phyloP scores from a whole-genome alignment of 2,888 invertebrate species.

The Trisateles emortualis region DNA sequence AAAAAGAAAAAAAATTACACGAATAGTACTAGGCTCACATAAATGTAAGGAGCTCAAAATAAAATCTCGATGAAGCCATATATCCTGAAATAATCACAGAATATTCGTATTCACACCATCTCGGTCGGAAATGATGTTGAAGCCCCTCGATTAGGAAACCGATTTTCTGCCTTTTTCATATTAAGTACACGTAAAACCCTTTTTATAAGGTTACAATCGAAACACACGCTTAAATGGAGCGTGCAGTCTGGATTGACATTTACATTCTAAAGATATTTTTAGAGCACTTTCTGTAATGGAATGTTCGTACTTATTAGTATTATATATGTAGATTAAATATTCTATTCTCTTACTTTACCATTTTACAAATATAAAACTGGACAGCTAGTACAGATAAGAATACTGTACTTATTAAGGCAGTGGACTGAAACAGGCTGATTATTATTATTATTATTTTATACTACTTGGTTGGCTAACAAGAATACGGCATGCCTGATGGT shows the following conservation, averaged over 20 bases:
- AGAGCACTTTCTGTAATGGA: not conserved
- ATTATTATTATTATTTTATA: too few relatives aligned
- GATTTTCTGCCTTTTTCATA: constrained; percentile 43
- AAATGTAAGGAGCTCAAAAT: constrained; percentile 23
- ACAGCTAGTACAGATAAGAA: too few relatives aligned
- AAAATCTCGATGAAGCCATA: constrained; percentile 32
- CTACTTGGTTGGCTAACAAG: too few relatives aligned
- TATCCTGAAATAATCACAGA: constrained; percentile 31
- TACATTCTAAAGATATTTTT: not conserved
- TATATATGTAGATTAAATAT: too few relatives aligned
- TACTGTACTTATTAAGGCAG: too few relatives aligned
- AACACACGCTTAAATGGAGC: constrained; percentile 28
- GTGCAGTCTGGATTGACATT: constrained; percentile 8
- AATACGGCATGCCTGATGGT: too few relatives aligned
- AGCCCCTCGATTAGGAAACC: constrained; percentile 45
- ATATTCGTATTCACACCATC: constrained; percentile 49
- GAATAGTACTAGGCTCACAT: constrained; percentile 23
- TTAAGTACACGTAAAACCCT: constrained; percentile 40
- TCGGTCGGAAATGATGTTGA: constrained; percentile 39
- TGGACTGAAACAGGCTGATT: too few relatives aligned
- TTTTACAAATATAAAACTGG: too few relatives aligned
- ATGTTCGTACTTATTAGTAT: not conserved
- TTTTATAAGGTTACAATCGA: constrained; percentile 33
- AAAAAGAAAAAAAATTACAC: too few relatives aligned
- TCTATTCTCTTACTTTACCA: too few relatives aligned